These are phyloP conservation scores for Petrolisthes cinctipes DNA, from an alignment of 2,888 invertebrate species.

Conservation along the genomic window DNA sequence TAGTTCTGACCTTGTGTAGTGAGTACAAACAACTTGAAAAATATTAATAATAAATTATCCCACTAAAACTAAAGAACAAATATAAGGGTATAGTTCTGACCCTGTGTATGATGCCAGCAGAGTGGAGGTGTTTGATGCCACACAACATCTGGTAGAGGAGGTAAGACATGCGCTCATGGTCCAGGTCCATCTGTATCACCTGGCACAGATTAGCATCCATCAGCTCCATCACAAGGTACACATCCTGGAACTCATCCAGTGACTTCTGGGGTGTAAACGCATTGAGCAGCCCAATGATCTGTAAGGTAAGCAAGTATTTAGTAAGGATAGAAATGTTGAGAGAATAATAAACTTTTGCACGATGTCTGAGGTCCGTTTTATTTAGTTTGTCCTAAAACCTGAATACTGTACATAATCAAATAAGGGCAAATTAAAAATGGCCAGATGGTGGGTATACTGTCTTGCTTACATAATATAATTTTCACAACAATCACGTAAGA, in stretches of 20 bases:
- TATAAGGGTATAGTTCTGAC: conserved; percentile 73
- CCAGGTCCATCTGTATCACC: conserved; percentile 94
- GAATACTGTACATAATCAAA: no score
- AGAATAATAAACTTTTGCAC: no score
- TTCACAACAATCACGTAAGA: no score
- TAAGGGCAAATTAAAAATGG: no score
- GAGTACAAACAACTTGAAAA: not conserved
- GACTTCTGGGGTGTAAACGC: conserved; percentile 99
- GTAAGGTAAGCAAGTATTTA: conserved; percentile 68
- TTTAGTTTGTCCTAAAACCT: no score
- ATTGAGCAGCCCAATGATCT: conserved; percentile 98
- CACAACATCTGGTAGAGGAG: conserved; percentile 99
- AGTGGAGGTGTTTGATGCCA: conserved; percentile 99
- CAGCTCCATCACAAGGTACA: conserved; percentile 98
- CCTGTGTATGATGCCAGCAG: conserved; percentile 98
- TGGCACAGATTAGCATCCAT: conserved; percentile 99
- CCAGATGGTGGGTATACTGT: no score
- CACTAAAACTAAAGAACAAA: not conserved
- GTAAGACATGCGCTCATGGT: conserved; percentile 99
- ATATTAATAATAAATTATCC: not conserved
- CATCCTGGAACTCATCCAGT: conserved; percentile 98
- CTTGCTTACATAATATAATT: no score
- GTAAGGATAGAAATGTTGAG: no score
- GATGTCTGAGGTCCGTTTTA: no score
- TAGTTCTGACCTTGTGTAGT: not conserved